Conservation (phyloP, 2,888 invertebrate species). For the Hirtodrosophila confusa region DNA sequence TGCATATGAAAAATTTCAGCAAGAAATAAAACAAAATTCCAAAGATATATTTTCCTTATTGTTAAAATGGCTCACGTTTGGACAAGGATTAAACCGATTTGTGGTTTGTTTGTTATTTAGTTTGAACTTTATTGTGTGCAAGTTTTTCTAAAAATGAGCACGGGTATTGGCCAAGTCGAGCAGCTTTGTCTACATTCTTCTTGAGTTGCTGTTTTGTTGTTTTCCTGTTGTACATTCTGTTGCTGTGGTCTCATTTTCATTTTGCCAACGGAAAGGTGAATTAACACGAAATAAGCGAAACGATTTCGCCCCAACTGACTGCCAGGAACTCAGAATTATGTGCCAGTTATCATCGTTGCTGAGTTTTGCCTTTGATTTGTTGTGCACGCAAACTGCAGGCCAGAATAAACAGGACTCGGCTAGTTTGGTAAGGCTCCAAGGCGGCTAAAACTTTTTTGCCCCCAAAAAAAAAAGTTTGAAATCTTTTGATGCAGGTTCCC, state of each 20-base stretch:
- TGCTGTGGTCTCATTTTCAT: constrained; percentile 33
- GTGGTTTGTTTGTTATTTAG: no score
- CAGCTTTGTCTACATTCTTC: constrained; percentile 3
- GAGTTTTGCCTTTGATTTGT: constrained; percentile 53
- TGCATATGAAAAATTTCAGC: no score
- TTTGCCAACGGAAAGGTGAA: constrained; percentile 46
- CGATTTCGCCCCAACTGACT: constrained; percentile 26
- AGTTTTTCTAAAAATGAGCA: not conserved
- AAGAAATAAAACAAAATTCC: no score
- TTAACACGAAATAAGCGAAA: constrained; percentile 65
- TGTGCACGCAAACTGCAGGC: constrained; percentile 62
- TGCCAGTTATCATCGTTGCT: constrained; percentile 61
- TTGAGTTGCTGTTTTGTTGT: no score
- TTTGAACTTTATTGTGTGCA: not conserved
- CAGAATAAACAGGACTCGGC: constrained; percentile 23
- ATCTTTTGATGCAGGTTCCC: constrained; percentile 55
- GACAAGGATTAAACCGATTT: no score
- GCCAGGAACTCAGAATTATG: constrained; percentile 41
- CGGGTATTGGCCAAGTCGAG: constrained; percentile 5
- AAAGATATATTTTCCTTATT: no score
- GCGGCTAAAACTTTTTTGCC: constrained; percentile 23
- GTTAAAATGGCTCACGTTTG: no score
- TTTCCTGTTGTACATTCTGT: constrained; percentile 9
- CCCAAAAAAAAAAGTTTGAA: constrained; percentile 43
- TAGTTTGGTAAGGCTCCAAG: constrained; percentile 21